A percentile compares a stretch with the other conserved stretches of the same genome.
Conservation (phyloP, 2,888 invertebrate species). For the Leucoptera coffeella region DNA sequence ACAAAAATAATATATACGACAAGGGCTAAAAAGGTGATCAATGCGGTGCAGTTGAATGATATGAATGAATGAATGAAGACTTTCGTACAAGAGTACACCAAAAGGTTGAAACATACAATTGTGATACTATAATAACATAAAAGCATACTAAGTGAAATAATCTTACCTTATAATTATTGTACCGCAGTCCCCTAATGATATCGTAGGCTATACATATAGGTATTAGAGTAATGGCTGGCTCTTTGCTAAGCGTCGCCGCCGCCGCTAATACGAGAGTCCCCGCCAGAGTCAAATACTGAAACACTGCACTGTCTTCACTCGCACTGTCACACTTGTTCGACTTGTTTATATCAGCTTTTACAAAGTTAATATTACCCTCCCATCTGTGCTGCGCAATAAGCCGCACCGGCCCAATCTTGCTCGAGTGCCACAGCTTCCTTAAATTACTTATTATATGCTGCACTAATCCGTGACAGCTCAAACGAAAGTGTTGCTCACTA, state of each 20-base stretch:
- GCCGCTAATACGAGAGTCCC: conserved; percentile 60
- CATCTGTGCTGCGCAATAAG: conserved; percentile 19
- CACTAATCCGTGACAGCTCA: conserved; percentile 36
- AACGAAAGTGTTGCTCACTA: conserved; percentile 27
- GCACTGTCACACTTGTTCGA: conserved; percentile 20
- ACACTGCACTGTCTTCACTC: conserved; percentile 36
- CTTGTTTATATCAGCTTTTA: conserved; percentile 13
- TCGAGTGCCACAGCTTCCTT: conserved; percentile 28
- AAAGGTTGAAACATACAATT: too few relatives aligned
- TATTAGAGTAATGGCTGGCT: conserved; percentile 89
- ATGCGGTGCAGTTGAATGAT: too few relatives aligned
- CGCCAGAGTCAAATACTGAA: conserved; percentile 54
- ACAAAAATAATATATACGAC: too few relatives aligned
- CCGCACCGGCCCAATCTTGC: conserved; percentile 31
- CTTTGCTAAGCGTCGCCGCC: conserved; percentile 88
- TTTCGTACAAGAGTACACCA: too few relatives aligned
- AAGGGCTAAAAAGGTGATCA: too few relatives aligned
- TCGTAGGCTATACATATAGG: conserved; percentile 88
- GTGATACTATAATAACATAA: too few relatives aligned
- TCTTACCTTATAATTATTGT: too few relatives aligned
- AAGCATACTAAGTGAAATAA: too few relatives aligned
- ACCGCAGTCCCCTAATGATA: too few relatives aligned
- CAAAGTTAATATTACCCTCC: conserved; percentile 23
- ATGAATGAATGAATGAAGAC: too few relatives aligned
- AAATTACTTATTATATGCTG: conserved; percentile 40